Evolutionary conservation across 1,140 invertebrate species (phyloP), one percentile per base, ranked within the genome.

Genomic region (Uloborus diversus): DNA sequence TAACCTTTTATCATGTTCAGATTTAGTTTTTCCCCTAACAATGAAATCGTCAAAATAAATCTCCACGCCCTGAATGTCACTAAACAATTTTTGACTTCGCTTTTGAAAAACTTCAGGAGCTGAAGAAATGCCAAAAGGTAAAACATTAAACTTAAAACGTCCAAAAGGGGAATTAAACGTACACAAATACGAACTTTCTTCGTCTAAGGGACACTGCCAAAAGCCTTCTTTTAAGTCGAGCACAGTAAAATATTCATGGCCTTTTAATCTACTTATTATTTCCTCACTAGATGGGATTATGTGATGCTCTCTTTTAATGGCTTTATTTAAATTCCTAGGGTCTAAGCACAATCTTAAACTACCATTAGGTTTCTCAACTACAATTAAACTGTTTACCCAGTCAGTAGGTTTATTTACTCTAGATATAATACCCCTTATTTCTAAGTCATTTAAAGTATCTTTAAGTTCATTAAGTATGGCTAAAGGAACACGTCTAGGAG

Each of bases 111-210:
- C n/a, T 57, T 81, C 57, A 23, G 89, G 87, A 0, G 88, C 87
- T 20, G 85, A 85, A 73, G 86, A 85, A 5, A 90, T 85, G 11
- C 88, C 89, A 85, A 89, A 90, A 4, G 84, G 85, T 9, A 89
- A 62, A 51, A 85, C 75, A 68, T 86, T 86, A 82, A 87, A 85
- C 59, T 66, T 14, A 64, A 85, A 89, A 13, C 84, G 83, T 28
- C 86, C 85, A 59, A 47, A 69, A 23, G 66, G 71, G 27, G 79
- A 73, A 42, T 65, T 61, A 62, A 83, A 82, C 2, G 64, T 71
- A 25, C 69, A 65, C 25, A 65, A 28, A 25, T 81, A 33, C 27
- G 28, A 32, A 64, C 57, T 65, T 20, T 13, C 5, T 25, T 42
- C 30, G 13, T 53, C 61, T 47, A 65, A 13, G 4, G 42, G 27